Percentiles rank a stretch among this genome's conserved stretches.
phyloP scores from a whole-genome alignment of 1,140 invertebrate genomes.

The Ceratina australensis region DNA sequence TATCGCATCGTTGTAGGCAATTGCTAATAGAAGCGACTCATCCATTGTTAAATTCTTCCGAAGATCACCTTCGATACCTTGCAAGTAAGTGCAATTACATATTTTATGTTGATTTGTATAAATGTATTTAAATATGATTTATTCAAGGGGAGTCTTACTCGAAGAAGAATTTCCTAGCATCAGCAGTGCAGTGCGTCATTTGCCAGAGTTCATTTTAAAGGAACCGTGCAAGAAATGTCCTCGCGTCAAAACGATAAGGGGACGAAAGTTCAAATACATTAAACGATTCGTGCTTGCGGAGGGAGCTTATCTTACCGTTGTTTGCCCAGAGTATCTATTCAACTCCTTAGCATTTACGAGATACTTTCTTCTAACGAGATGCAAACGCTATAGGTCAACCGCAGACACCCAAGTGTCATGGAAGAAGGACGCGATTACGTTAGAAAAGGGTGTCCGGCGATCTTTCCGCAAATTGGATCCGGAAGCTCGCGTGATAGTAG shows the following conservation, averaged over 20 bases:
- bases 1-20: constrained; percentile 38
- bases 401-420: constrained; percentile 76
- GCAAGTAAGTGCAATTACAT: constrained; percentile 62
- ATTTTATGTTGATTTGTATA: not conserved
- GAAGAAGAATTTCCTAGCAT: constrained; percentile 75
- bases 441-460: constrained; percentile 75
- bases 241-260: constrained; percentile 73
- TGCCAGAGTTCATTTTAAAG: constrained; percentile 78
- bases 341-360: not conserved
- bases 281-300: constrained; percentile 78
- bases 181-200: constrained; percentile 74
- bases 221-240: constrained; percentile 76
- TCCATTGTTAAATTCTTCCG: constrained; percentile 65
- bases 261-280: constrained; percentile 76
- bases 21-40: constrained; percentile 36
- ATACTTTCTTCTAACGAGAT: not conserved
- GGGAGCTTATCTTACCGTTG: constrained; percentile 78
- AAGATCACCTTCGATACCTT: constrained; percentile 68
- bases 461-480: constrained; percentile 73
- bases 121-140: not conserved
- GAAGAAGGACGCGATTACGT: constrained; percentile 75
- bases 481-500: constrained; percentile 78
- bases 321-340: constrained; percentile 78
- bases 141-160: constrained; percentile 75
- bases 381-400: constrained; percentile 67